Evolutionary conservation across 1,140 invertebrate genomes (phyloP).

Genomic region (Pogonognathellus flavescens): DNA sequence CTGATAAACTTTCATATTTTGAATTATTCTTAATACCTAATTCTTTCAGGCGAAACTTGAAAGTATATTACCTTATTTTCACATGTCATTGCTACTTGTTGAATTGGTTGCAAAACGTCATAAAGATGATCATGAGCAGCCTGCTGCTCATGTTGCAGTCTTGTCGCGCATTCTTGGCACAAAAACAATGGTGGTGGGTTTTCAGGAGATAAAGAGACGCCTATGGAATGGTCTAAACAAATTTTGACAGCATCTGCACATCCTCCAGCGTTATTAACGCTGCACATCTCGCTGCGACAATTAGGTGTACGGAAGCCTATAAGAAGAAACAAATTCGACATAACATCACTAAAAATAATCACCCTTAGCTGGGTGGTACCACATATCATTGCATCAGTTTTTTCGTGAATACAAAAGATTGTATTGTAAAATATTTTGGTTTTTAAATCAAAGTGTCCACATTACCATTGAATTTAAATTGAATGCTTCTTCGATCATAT

Average conservation of each 20-base stretch:
- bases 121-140: conserved; percentile 85
- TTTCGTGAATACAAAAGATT: no score
- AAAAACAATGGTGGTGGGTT: conserved; percentile 94
- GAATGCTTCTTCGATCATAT: conserved; percentile 88
- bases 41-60: no score
- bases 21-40: no score
- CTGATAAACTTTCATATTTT: no score
- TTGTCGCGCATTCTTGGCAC: conserved; percentile 96
- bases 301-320: conserved; percentile 62
- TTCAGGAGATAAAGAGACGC: conserved; percentile 79
- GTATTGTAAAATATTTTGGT: no score
- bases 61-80: conserved; percentile 86
- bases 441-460: no score
- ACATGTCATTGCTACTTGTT: conserved; percentile 93
- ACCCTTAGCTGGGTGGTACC: no score
- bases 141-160: conserved; percentile 78
- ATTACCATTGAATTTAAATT: conserved; percentile 89
- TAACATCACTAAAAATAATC: no score
- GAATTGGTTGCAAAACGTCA: conserved; percentile 94
- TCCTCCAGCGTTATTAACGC: conserved; percentile 66
- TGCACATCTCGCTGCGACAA: conserved; percentile 67
- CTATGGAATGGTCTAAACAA: conserved; percentile 88
- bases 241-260: conserved; percentile 87
- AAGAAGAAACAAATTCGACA: not conserved
- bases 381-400: no score